Conservation (phyloP, 2,113 vertebrate genomes). For the Murina feae region DNA sequence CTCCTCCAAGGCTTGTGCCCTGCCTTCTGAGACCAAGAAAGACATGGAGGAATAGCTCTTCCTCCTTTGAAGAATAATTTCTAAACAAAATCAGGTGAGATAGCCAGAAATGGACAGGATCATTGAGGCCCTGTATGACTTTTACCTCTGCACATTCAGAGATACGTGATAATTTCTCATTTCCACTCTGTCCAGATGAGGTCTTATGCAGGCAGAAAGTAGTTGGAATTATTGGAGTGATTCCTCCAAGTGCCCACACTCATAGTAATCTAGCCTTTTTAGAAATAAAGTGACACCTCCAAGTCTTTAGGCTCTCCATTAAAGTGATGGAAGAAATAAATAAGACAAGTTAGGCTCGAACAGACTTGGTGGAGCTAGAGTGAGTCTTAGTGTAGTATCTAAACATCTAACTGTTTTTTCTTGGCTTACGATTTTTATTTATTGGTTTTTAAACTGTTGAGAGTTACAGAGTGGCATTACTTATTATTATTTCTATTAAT, state of each 20-base stretch:
- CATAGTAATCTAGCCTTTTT: background rate
- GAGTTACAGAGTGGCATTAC: too few relatives aligned
- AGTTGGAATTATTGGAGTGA: background rate
- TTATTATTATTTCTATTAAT: too few relatives aligned
- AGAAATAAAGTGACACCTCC: background rate
- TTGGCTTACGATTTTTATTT: background rate
- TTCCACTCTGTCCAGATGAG: background rate
- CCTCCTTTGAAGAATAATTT: background rate
- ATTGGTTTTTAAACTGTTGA: too few relatives aligned
- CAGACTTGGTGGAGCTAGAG: background rate
- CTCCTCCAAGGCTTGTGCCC: background rate
- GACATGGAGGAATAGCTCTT: background rate
- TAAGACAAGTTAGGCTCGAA: background rate
- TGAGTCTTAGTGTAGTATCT: background rate
- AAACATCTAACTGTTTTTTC: background rate
- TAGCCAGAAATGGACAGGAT: background rate
- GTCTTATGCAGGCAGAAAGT: background rate
- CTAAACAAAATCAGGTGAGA: background rate
- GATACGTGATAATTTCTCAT: background rate
- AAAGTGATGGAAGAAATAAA: background rate
- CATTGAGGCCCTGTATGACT: background rate
- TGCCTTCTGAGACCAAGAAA: background rate
- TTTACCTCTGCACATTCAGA: background rate
- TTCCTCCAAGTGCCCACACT: background rate
- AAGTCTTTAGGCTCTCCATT: background rate